Evolutionary conservation across 2,888 invertebrate genomes (phyloP).

Genomic region (Synanthedon andrenaeformis): DNA sequence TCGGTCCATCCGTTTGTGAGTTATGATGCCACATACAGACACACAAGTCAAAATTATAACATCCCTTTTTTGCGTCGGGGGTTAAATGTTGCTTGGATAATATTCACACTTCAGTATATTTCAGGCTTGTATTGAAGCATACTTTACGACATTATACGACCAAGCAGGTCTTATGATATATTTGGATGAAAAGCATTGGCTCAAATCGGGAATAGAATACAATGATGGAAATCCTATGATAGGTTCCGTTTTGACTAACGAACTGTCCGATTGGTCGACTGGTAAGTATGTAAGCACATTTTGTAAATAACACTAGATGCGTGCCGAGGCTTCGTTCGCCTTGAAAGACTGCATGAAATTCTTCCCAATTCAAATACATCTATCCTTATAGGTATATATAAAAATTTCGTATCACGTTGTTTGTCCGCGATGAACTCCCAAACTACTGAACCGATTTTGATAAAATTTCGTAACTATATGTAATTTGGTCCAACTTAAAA

Average conservation of each 20-base stretch:
- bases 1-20: too few species aligned
- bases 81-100: too few species aligned
- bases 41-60: too few species aligned
- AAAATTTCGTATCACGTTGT: too few species aligned
- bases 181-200: slow-evolving; percentile 47
- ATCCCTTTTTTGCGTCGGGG: too few species aligned
- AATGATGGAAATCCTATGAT: slow-evolving; percentile 54
- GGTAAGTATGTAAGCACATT: slow-evolving; percentile 20
- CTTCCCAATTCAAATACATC: too few species aligned
- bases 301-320: not conserved
- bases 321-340: not conserved
- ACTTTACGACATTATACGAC: slow-evolving; percentile 42
- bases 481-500: too few species aligned
- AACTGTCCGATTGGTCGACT: slow-evolving; percentile 49
- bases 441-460: too few species aligned
- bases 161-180: slow-evolving; percentile 57
- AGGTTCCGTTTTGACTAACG: slow-evolving; percentile 43
- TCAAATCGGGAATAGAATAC: slow-evolving; percentile 51
- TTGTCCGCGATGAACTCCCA: too few species aligned
- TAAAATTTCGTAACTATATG: too few species aligned
- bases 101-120: not conserved
- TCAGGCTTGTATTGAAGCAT: slow-evolving; percentile 43
- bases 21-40: too few species aligned
- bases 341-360: not conserved
- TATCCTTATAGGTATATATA: too few species aligned